Percentiles rank a stretch among this genome's conserved stretches.
Conservation (phyloP, 2,797 vertebrate genomes). For the Mormyrus hasselquistii region DNA sequence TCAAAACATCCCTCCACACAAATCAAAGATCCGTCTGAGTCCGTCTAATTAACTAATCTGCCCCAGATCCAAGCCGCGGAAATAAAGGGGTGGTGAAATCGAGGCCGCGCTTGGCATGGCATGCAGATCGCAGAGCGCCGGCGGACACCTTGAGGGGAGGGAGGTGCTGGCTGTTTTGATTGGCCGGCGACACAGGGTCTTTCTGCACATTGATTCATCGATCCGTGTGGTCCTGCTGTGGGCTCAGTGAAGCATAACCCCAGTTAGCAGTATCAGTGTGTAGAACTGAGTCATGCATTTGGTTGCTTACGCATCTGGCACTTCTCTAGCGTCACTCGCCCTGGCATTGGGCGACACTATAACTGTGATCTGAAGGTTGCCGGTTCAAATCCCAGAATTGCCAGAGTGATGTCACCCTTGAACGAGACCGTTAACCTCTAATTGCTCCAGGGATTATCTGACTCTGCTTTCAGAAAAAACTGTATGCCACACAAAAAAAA, state of each 20-base stretch:
- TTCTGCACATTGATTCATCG: background rate
- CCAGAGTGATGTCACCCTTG: background rate
- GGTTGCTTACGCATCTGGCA: background rate
- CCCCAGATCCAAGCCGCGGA: constrained; percentile 46
- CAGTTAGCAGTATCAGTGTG: constrained; percentile 61
- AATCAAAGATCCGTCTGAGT: constrained; percentile 47
- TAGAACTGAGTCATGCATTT: constrained; percentile 62
- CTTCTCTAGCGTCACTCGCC: background rate
- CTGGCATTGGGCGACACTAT: background rate
- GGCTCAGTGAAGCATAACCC: constrained; percentile 49
- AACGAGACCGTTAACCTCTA: background rate
- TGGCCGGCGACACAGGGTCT: constrained; percentile 11
- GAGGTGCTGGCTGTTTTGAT: background rate
- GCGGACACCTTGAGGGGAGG: constrained; percentile 35
- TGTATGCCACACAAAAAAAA: background rate
- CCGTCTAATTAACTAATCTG: constrained; percentile 56
- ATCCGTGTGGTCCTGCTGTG: background rate
- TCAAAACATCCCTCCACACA: constrained; percentile 51
- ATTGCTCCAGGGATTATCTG: background rate
- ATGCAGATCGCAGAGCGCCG: constrained; percentile 31
- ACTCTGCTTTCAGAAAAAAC: background rate
- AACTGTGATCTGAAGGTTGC: background rate
- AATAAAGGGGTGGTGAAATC: constrained; percentile 20
- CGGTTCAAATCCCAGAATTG: background rate
- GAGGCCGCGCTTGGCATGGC: background rate